Evolutionary conservation across 1,140 invertebrate genomes (phyloP), one percentile per base, ranked within the genome.

Genomic region (Myzus persicae): DNA sequence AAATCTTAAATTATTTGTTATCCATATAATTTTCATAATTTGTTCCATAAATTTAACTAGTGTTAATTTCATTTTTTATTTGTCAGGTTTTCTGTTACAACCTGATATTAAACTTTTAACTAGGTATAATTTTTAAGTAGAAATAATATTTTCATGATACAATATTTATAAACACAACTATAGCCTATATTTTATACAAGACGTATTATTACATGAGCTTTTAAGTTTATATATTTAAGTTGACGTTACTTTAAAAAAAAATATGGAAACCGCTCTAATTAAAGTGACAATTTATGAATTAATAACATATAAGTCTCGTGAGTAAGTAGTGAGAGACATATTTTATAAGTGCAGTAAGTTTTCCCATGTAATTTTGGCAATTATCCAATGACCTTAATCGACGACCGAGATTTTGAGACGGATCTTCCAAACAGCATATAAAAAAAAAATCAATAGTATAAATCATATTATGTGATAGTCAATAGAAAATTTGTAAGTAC

Each of bases 301-400:
- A 85, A 31, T n/a, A 42, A 14, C 40, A 44, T 9, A 42, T 11
- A n/a, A n/a, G 38, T 40, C 24, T 42, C 0, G 22, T 85, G 40
- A 3, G 36, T 85, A 24, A 82, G 24, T 42, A 26, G 9, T 42
- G 36, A 88, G 44, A 88, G n/a, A 20, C 44, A 22, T 48, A 31
- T 51, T 54, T 89, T 38, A 67, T 67, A 67, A 76, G 38, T 91
- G 14, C 44, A 76, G 31, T 91, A 24, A 90, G 42, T 76, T 91
- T 91, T 46, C 59, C 59, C 1, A 26, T 42, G 54, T 91, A 76
- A 91, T 91, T 76, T 91, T 91, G 90, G 90, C 54, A 24, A 44
- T 14, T 76, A 20, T 91, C 90, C 90, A 91, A 91, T 91, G 59
- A 91, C 90, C 90, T 76, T 91, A 91, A 91, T 91, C 42, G 59